Conservation (phyloP, 64 coral and sea anemone species). For the Pocillopora verrucosa region DNA sequence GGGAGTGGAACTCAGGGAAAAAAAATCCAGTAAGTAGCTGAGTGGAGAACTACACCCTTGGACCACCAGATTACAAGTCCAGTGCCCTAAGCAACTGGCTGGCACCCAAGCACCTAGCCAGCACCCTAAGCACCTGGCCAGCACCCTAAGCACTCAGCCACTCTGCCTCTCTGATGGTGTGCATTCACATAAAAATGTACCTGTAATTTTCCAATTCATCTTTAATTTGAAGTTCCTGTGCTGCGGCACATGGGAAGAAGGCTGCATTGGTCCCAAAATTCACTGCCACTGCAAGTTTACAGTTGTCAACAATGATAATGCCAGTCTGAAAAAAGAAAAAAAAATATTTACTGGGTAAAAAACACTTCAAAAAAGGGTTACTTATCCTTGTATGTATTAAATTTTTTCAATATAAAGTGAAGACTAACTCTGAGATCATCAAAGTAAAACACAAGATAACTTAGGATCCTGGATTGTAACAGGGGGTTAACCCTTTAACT, state of each 20-base stretch:
- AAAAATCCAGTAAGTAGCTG: no score
- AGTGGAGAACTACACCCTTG: no score
- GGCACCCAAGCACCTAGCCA: no score
- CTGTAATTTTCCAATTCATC: neutral
- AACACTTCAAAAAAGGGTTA: neutral
- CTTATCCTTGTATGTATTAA: no score
- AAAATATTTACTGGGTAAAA: neutral
- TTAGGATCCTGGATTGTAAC: no score
- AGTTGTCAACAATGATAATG: constrained; percentile 87
- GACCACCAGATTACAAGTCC: no score
- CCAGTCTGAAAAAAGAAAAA: constrained; percentile 70
- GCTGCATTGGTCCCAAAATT: constrained; percentile 80
- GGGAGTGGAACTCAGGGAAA: no score
- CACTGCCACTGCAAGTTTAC: constrained; percentile 64
- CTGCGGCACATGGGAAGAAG: constrained; percentile 82
- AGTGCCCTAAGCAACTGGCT: no score
- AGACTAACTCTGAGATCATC: neutral
- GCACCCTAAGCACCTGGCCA: no score
- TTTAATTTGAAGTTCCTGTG: constrained; percentile 45
- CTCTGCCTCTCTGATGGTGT: neutral
- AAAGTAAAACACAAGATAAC: no score
- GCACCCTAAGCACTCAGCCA: no score
- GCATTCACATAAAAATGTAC: neutral
- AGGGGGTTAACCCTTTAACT: no score
- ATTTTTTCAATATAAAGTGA: neutral